phyloP scores from a whole-genome alignment of 2,888 invertebrate species.

The Dynastes hyllus region DNA sequence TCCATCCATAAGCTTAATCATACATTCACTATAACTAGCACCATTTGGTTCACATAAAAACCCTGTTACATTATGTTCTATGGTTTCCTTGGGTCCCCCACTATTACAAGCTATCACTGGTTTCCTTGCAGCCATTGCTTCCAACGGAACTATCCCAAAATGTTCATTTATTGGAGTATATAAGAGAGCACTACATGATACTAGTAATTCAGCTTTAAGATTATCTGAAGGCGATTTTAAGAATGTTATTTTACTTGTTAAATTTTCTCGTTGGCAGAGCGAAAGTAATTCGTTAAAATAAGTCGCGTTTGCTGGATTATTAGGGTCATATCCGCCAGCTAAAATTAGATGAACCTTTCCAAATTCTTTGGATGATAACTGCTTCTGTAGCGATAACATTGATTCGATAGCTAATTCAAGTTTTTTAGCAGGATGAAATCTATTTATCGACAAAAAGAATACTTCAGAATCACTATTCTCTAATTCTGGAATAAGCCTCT shows the following conservation, averaged over 20 bases:
- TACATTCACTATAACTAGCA: constrained; percentile 84
- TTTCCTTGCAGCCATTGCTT: constrained; percentile 95
- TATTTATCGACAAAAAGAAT: constrained; percentile 94
- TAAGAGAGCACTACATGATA: constrained; percentile 83
- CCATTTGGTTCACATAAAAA: constrained; percentile 83
- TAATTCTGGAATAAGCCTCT: constrained; percentile 72
- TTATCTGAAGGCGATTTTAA: constrained; percentile 90
- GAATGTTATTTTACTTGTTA: constrained; percentile 85
- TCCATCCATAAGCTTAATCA: constrained; percentile 79
- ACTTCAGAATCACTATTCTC: constrained; percentile 71
- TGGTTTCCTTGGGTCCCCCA: constrained; percentile 96
- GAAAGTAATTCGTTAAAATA: constrained; percentile 85
- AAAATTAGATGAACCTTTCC: constrained; percentile 87
- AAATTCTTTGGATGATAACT: constrained; percentile 75
- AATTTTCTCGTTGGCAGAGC: constrained; percentile 77
- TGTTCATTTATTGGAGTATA: constrained; percentile 99
- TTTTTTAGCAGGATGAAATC: constrained; percentile 98
- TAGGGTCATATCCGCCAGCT: constrained; percentile 96
- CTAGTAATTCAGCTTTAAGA: constrained; percentile 87
- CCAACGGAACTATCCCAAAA: constrained; percentile 99
- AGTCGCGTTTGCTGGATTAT: constrained; percentile 90
- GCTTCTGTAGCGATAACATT: constrained; percentile 78
- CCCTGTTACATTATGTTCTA: constrained; percentile 86
- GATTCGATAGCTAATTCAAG: constrained; percentile 89
- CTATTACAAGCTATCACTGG: constrained; percentile 97